These are phyloP conservation scores for Allobates femoralis DNA, from an alignment of 2,797 vertebrate genomes.

Conservation along the genomic window DNA sequence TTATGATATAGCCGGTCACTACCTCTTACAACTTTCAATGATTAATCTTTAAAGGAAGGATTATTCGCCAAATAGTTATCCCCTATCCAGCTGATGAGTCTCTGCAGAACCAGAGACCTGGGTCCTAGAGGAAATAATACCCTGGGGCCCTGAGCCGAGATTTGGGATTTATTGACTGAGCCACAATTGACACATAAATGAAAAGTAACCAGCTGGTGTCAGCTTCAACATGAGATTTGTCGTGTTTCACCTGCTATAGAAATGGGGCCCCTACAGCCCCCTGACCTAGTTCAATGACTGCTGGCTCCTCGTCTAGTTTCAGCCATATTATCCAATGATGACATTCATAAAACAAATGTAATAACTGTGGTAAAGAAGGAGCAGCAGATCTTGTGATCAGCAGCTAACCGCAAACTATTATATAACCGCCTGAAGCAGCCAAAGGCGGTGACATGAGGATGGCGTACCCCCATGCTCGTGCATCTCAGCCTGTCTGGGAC, in stretches of 20 bases:
- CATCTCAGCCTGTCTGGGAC: neutral
- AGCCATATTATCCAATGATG: neutral
- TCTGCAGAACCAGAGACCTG: too few relatives aligned
- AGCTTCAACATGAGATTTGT: neutral
- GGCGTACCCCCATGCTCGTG: neutral
- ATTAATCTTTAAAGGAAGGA: too few relatives aligned
- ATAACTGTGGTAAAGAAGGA: neutral
- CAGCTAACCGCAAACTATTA: neutral
- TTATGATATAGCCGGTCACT: too few relatives aligned
- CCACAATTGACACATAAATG: too few relatives aligned
- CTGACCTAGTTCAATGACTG: neutral
- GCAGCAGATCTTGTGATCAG: slow-evolving; percentile 41
- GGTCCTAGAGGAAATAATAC: too few relatives aligned
- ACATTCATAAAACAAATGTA: neutral
- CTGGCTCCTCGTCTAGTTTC: neutral
- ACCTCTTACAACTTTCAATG: too few relatives aligned
- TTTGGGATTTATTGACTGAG: too few relatives aligned
- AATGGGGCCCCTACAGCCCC: neutral
- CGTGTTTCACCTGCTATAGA: neutral
- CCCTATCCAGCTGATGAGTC: too few relatives aligned
- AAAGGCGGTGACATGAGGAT: neutral
- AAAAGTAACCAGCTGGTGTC: too few relatives aligned
- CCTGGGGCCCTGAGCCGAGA: too few relatives aligned
- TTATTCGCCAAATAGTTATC: too few relatives aligned
- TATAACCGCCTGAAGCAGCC: neutral